phyloP scores from a whole-genome alignment of 2,888 invertebrate species.

The Perithous albicinctus region DNA sequence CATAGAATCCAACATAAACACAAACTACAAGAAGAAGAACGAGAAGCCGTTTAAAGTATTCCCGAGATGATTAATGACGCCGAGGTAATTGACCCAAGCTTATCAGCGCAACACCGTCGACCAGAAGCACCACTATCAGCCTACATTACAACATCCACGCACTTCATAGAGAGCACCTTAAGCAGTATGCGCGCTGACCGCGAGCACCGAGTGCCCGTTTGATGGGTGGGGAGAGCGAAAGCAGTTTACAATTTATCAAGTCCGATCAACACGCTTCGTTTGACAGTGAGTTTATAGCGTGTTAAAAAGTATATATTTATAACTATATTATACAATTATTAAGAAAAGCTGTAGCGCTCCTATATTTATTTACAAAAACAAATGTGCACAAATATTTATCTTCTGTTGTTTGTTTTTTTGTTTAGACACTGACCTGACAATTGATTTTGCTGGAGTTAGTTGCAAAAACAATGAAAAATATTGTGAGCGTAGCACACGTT shows the following conservation, averaged over 20 bases:
- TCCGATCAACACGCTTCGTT: not conserved
- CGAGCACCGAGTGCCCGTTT: not conserved
- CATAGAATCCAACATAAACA: not conserved
- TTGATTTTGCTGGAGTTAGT: not conserved
- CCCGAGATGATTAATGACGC: constrained; percentile 51
- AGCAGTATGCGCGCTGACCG: constrained; percentile 1
- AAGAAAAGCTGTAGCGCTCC: not conserved
- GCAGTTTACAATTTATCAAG: not conserved
- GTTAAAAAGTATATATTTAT: not conserved
- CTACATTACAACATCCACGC: not conserved
- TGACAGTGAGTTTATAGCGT: not conserved
- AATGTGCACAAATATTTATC: not conserved
- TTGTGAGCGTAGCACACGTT: not conserved
- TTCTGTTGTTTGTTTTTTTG: not conserved
- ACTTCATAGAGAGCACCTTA: not conserved
- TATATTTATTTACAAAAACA: too few species aligned
- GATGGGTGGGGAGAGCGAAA: not conserved
- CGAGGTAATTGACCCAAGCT: constrained; percentile 58
- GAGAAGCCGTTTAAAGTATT: constrained; percentile 56
- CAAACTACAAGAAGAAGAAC: constrained; percentile 2
- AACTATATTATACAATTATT: not conserved
- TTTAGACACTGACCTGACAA: not conserved
- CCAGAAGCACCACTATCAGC: not conserved
- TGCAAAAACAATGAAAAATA: not conserved
- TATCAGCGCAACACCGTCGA: constrained; percentile 31